phyloP scores from a whole-genome alignment of 2,888 invertebrate genomes.

The Dasypolia templi region DNA sequence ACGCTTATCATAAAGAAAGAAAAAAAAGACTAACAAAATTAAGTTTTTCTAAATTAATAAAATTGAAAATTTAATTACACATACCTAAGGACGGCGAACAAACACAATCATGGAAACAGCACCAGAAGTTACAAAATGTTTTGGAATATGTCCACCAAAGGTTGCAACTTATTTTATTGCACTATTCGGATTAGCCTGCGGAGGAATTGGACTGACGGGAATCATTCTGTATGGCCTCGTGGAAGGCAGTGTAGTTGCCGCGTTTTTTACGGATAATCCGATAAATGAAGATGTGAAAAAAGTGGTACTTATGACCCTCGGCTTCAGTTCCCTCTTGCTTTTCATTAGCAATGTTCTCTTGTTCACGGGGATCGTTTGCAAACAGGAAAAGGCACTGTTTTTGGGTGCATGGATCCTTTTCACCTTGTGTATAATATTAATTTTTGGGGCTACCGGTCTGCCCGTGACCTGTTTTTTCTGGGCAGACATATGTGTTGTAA shows the following conservation, averaged over 20 bases:
- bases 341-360: conserved; percentile 65
- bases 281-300: conserved; percentile 69
- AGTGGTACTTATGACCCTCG: conserved; percentile 64
- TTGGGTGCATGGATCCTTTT: conserved; percentile 63
- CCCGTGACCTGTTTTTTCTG: conserved; percentile 74
- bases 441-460: conserved; percentile 53
- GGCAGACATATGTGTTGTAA: conserved; percentile 67
- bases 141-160: conserved; percentile 69
- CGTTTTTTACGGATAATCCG: conserved; percentile 36
- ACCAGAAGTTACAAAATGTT: conserved; percentile 71
- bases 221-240: conserved; percentile 73
- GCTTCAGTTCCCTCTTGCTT: conserved; percentile 68
- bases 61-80: too few relatives aligned
- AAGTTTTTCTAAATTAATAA: not conserved
- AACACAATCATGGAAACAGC: conserved; percentile 64
- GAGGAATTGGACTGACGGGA: conserved; percentile 67
- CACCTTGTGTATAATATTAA: conserved; percentile 63
- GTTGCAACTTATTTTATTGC: conserved; percentile 74
- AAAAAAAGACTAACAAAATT: not conserved
- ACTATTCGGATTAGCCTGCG: conserved; percentile 69
- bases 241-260: conserved; percentile 66
- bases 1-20: not conserved
- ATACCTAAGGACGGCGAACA: not conserved
- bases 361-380: conserved; percentile 64
- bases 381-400: conserved; percentile 23